These are phyloP conservation scores for Calephelis perditalis DNA, from an alignment of 2,888 invertebrate genomes.

Conservation along the genomic window DNA sequence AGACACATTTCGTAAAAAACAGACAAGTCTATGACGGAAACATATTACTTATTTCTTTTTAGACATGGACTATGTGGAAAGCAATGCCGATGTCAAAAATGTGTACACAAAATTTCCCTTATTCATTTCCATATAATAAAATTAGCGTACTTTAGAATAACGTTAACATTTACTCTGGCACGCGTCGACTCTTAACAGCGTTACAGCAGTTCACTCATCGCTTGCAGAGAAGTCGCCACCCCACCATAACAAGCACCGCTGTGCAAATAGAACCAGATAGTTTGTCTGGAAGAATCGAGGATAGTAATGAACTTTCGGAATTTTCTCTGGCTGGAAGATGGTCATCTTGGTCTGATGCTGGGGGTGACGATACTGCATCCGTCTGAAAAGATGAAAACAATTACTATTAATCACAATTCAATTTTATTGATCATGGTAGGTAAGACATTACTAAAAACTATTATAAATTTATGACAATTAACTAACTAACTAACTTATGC, in stretches of 20 bases:
- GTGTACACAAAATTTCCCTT: too few species aligned
- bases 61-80: too few species aligned
- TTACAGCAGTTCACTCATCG: slow-evolving; percentile 60
- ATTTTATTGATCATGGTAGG: not conserved
- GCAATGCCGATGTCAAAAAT: too few species aligned
- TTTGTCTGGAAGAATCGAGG: slow-evolving; percentile 76
- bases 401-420: slow-evolving; percentile 6
- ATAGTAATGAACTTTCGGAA: slow-evolving; percentile 68
- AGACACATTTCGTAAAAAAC: too few species aligned
- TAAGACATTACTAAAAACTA: too few species aligned
- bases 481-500: too few species aligned
- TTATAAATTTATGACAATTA: too few species aligned
- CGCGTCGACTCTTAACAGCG: slow-evolving; percentile 24
- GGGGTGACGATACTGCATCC: slow-evolving; percentile 41
- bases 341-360: slow-evolving; percentile 27
- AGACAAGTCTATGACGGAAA: too few species aligned
- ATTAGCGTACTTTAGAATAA: slow-evolving; percentile 28
- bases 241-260: slow-evolving; percentile 80
- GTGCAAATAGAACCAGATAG: slow-evolving; percentile 79
- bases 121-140: not conserved
- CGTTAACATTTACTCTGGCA: slow-evolving; percentile 26
- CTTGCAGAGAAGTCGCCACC: slow-evolving; percentile 79
- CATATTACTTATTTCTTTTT: too few species aligned
- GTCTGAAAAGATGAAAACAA: slow-evolving; percentile 49
- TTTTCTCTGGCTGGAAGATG: not conserved